Evolutionary conservation across 2,888 invertebrate genomes (phyloP).

Genomic region (Drosophila borborema): DNA sequence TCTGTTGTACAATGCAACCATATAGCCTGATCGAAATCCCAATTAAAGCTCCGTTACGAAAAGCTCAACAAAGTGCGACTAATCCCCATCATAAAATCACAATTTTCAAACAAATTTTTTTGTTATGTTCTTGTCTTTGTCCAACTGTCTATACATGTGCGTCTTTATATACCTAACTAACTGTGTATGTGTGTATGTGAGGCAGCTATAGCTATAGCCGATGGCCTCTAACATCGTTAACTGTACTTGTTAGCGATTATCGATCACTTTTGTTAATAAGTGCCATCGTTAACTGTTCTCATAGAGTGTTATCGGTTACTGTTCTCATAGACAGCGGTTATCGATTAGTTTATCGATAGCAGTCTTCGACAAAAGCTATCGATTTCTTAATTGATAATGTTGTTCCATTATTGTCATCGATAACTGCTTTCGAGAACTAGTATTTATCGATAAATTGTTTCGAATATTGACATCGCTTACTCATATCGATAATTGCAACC

Average conservation of each 20-base stretch:
- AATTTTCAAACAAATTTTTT: constrained; percentile 20
- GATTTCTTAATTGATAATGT: background rate
- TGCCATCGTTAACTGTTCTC: background rate
- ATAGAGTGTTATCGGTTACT: background rate
- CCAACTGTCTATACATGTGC: constrained; percentile 25
- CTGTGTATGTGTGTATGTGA: background rate
- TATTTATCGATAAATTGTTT: background rate
- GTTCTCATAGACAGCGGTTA: background rate
- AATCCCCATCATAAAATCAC: constrained; percentile 8
- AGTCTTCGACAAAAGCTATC: background rate
- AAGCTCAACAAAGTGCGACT: constrained; percentile 18
- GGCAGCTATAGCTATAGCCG: constrained; percentile 1
- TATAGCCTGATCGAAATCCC: constrained; percentile 33
- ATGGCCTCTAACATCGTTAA: background rate
- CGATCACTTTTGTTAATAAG: background rate
- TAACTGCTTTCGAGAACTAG: background rate
- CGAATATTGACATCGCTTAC: background rate
- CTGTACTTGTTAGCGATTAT: background rate
- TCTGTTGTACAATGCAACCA: constrained; percentile 47
- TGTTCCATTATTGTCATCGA: too few relatives aligned
- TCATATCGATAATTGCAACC: background rate
- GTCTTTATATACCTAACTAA: constrained; percentile 7
- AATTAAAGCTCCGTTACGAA: constrained; percentile 11
- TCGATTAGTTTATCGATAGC: background rate
- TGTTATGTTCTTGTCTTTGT: constrained; percentile 46